A percentile compares a stretch with the other conserved stretches of the same genome.
Evolutionary conservation across 2,888 invertebrate species (phyloP).

Genomic region (Molorchus minor): DNA sequence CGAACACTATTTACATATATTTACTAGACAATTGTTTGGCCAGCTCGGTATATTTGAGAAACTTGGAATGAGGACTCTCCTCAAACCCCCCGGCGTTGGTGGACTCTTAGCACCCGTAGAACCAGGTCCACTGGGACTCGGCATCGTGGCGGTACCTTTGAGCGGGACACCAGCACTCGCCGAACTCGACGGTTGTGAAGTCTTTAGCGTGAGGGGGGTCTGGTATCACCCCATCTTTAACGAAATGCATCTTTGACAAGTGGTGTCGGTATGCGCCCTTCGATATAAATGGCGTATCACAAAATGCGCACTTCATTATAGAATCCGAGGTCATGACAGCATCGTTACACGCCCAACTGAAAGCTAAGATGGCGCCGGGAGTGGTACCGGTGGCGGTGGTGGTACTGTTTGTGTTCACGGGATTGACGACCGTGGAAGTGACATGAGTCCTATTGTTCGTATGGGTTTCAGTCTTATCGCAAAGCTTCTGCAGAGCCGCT

Average conservation of each 20-base stretch:
- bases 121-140: conserved; percentile 49
- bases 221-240: conserved; percentile 88
- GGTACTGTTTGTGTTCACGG: conserved; percentile 57
- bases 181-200: conserved; percentile 45
- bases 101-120: conserved; percentile 56
- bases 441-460: conserved; percentile 61
- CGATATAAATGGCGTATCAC: conserved; percentile 95
- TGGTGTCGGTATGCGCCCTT: conserved; percentile 98
- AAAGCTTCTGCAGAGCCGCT: conserved; percentile 93
- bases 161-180: conserved; percentile 51
- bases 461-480: conserved; percentile 91
- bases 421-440: conserved; percentile 56
- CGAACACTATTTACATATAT: conserved; percentile 77
- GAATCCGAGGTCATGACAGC: conserved; percentile 87
- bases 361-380: conserved; percentile 86
- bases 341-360: conserved; percentile 95
- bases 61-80: conserved; percentile 96
- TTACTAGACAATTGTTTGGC: conserved; percentile 98
- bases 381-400: conserved; percentile 66
- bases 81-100: conserved; percentile 71
- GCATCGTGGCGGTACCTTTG: conserved; percentile 49
- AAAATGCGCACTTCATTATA: conserved; percentile 93
- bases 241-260: conserved; percentile 94
- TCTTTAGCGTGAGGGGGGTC: conserved; percentile 75
- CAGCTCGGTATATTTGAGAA: conserved; percentile 97